Evolutionary conservation across 2,113 vertebrate species (phyloP).

Genomic region (Chitala chitala): DNA sequence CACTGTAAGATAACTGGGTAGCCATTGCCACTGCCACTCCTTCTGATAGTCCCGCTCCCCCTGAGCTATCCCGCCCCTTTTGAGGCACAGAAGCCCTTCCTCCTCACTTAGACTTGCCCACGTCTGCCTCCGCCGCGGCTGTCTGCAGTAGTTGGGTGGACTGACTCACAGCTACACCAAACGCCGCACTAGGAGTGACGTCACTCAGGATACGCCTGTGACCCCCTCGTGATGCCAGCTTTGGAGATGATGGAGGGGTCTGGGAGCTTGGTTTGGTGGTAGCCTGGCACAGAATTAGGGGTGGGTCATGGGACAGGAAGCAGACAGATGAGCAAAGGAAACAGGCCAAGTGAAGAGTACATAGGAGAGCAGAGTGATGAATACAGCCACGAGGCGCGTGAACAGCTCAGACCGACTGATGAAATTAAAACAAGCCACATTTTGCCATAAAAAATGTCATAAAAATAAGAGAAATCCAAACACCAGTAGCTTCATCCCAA

Average conservation of each 20-base stretch:
- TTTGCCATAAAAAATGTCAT: neutral
- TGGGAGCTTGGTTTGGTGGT: conserved; percentile 60
- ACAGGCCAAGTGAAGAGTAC: neutral
- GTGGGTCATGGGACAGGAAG: neutral
- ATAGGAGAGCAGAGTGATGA: neutral
- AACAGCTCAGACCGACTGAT: neutral
- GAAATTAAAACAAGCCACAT: neutral
- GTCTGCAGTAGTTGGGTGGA: conserved; percentile 79
- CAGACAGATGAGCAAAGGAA: neutral
- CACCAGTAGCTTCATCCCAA: too few species aligned
- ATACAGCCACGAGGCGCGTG: neutral
- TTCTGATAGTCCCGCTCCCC: neutral
- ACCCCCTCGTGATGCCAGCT: conserved; percentile 67
- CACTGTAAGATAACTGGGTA: too few species aligned
- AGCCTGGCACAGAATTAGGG: conserved; percentile 27
- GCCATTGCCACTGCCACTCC: neutral
- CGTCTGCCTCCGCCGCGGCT: conserved; percentile 71
- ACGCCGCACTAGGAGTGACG: conserved; percentile 68
- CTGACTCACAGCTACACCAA: conserved; percentile 70
- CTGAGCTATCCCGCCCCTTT: neutral
- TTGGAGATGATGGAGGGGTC: conserved; percentile 80
- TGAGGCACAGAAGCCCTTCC: neutral
- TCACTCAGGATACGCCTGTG: conserved; percentile 79
- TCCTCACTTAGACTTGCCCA: conserved; percentile 82
- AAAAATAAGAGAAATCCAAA: too few species aligned